A percentile compares a stretch with the other conserved stretches of the same genome.
Evolutionary conservation across 2,113 vertebrate genomes (phyloP).

Genomic region (Lagopus leucura): DNA sequence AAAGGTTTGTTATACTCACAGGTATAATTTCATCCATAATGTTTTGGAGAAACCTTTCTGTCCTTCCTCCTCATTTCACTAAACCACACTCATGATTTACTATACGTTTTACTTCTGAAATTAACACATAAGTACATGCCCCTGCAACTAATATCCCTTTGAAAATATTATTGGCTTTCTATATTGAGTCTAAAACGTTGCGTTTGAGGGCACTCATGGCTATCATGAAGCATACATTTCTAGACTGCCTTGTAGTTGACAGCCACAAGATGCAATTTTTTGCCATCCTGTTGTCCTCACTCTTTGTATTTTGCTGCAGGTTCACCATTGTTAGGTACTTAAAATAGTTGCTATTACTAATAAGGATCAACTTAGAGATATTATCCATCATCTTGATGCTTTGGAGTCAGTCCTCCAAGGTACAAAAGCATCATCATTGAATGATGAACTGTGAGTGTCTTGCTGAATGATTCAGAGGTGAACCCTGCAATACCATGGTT

Average conservation of each 20-base stretch:
- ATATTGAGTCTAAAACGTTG: background rate
- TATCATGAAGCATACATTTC: background rate
- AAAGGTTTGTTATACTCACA: background rate
- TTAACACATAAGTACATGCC: background rate
- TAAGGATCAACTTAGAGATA: background rate
- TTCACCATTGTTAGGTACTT: background rate
- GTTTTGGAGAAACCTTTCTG: background rate
- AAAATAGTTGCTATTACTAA: background rate
- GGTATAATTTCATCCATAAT: background rate
- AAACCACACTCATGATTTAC: background rate
- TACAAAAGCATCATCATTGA: background rate
- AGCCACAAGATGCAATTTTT: background rate
- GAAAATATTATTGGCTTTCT: background rate
- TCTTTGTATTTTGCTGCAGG: background rate
- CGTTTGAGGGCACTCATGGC: background rate
- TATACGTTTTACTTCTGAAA: background rate
- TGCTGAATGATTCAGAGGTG: background rate
- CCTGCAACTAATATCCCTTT: background rate
- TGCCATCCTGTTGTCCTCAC: background rate
- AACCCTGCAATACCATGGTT: background rate
- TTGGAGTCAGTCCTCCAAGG: background rate
- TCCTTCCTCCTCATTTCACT: background rate
- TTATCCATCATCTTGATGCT: background rate
- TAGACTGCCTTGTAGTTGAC: background rate
- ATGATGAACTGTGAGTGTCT: background rate